Evolutionary conservation across 2,888 invertebrate genomes (phyloP).

Genomic region (Diloba caeruleocephala): DNA sequence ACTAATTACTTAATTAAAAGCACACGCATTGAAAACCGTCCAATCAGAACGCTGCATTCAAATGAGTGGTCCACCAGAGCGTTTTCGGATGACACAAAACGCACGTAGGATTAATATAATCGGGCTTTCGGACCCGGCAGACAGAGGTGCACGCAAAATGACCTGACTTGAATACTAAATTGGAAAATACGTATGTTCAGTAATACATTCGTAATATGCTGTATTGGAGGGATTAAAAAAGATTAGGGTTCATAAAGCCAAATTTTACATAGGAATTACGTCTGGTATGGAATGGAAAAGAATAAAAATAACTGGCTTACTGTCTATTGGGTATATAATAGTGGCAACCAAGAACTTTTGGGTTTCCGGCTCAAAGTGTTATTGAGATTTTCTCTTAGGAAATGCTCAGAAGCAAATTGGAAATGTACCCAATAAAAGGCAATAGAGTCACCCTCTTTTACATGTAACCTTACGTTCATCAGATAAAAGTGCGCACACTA

Average conservation of each 20-base stretch:
- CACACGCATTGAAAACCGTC: slow-evolving; percentile 49
- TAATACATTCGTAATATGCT: slow-evolving; percentile 43
- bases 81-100: slow-evolving; percentile 71
- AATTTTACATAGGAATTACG: slow-evolving; percentile 5
- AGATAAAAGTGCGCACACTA: too few species aligned
- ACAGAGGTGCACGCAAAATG: slow-evolving; percentile 71
- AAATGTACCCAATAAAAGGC: too few species aligned
- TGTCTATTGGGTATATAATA: too few species aligned
- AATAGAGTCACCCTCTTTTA: too few species aligned
- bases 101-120: slow-evolving; percentile 82
- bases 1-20: slow-evolving; percentile 57
- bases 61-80: slow-evolving; percentile 50
- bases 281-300: not conserved
- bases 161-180: slow-evolving; percentile 80
- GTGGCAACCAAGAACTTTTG: too few species aligned
- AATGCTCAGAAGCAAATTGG: too few species aligned
- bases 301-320: not conserved
- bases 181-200: slow-evolving; percentile 52
- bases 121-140: slow-evolving; percentile 68
- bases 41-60: slow-evolving; percentile 57
- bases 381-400: too few species aligned
- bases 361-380: too few species aligned
- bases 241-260: slow-evolving; percentile 44
- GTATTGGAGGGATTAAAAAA: slow-evolving; percentile 51
- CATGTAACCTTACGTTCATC: too few species aligned